Base-by-base conservation (phyloP, 2,113 vertebrate species). In the Damaliscus lunatus region DNA sequence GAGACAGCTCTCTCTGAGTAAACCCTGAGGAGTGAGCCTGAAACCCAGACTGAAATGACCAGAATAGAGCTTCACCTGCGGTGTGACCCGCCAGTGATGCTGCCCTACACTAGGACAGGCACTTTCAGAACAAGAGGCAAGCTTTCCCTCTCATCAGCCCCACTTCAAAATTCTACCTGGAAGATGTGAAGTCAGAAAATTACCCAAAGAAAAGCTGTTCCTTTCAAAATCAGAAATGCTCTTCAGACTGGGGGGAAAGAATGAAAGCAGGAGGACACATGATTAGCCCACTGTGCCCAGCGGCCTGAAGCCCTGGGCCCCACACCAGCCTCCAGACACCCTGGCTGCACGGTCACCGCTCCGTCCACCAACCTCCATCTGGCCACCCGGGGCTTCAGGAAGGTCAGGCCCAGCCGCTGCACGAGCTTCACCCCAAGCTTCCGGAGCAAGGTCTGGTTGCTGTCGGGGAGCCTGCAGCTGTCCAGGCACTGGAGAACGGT, bases 351-450 rank as follows among this genome's bases (percentile, higher is more conserved):
- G 0, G 25, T 17, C 33, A 5, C 1, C 0, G 9, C 13, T 29
- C 1, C 0, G 29, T 82, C 43, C 55, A 98, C 99, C 98, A 59
- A 99, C 99, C 99, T 99, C 99, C 99, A 99, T 14, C 98, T 98
- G 0, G 99, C 99, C 94, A 99, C 98, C 67, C 99, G 99, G 1
- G 99, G 99, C 96, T 99, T 99, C 83, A 99, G 98, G 97, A 99
- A 99, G 0, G 99, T 99, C 97, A 99, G 98, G 2, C 99, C 99
- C 13, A 99, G 99, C 7, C 99, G 99, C 95, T 99, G 99, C 90
- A 99, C 99, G 1, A 99, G 99, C 98, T 99, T 99, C 98, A 99
- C 98, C 2, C 99, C 99, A 0, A 99, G 99, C 64, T 99, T 99
- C 96, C 99, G 99, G 96, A 99, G 99, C 97, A 98, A 98, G 82